Evolutionary conservation across 1,140 invertebrate species (phyloP).

Genomic region (Penaeus chinensis): DNA sequence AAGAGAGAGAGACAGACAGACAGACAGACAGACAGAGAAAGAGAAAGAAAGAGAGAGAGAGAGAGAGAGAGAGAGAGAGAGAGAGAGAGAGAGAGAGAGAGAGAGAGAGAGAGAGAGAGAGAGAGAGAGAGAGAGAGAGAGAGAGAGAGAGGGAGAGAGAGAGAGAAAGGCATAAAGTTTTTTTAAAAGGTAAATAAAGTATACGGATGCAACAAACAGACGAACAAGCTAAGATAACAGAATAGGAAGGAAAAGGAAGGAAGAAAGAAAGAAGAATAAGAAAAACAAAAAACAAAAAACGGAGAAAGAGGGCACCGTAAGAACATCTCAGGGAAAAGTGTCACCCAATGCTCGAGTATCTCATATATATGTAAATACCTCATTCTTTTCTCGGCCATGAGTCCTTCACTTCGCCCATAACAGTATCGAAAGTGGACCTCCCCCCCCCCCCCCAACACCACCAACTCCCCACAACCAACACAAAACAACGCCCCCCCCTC

Average conservation of each 20-base stretch:
- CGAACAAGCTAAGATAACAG: neutral
- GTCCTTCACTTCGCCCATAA: neutral
- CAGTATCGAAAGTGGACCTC: neutral
- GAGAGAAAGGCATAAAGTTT: no score
- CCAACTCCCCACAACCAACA: neutral
- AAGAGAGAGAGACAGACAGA: slow-evolving; percentile 17
- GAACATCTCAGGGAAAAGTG: no score
- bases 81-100: neutral
- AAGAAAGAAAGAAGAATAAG: neutral
- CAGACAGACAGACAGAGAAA: neutral
- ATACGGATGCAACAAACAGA: neutral
- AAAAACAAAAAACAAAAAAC: no score
- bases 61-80: neutral
- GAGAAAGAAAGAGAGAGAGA: neutral
- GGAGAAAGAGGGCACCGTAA: no score
- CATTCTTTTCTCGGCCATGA: no score
- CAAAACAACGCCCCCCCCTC: neutral
- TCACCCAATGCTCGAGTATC: no score
- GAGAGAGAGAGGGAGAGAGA: neutral
- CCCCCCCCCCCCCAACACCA: neutral
- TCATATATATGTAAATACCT: no score
- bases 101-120: slow-evolving; percentile 24
- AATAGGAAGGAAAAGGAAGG: neutral
- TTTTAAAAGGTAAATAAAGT: no score
- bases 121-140: slow-evolving; percentile 26